These are phyloP conservation scores for Petaurus breviceps DNA, from an alignment of 2,113 vertebrate genomes.

Conservation along the genomic window DNA sequence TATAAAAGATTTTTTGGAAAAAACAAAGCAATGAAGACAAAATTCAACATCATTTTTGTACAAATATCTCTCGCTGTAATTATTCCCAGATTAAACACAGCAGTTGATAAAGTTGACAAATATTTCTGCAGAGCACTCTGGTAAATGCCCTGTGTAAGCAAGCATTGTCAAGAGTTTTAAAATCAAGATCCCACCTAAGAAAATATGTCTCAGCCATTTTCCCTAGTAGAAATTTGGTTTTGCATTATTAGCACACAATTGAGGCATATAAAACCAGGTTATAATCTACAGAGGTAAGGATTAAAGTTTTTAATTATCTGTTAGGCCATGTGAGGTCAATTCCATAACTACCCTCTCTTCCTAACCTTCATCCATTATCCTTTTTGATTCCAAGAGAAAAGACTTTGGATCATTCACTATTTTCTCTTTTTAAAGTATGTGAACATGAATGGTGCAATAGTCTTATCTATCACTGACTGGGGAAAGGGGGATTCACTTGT, in stretches of 20 bases:
- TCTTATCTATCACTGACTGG: neutral
- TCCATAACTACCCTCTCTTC: neutral
- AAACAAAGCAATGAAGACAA: neutral
- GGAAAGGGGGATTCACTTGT: neutral
- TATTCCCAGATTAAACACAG: neutral
- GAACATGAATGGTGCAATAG: neutral
- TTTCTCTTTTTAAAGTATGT: neutral
- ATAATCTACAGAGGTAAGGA: neutral
- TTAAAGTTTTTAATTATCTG: neutral
- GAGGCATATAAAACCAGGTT: neutral
- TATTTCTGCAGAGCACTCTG: neutral
- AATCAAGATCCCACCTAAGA: neutral
- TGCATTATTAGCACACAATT: neutral
- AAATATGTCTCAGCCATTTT: neutral
- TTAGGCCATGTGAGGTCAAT: neutral
- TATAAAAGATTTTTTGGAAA: neutral
- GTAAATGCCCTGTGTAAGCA: neutral
- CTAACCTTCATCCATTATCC: neutral
- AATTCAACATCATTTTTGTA: neutral
- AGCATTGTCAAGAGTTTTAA: too few species aligned
- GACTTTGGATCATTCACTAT: neutral
- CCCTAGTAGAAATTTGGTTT: neutral
- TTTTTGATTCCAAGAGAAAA: neutral
- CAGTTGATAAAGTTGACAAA: too few species aligned
- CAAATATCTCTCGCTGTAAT: neutral